Conservation (phyloP, 2,113 vertebrate species). For the Mormyrus iriodes region DNA sequence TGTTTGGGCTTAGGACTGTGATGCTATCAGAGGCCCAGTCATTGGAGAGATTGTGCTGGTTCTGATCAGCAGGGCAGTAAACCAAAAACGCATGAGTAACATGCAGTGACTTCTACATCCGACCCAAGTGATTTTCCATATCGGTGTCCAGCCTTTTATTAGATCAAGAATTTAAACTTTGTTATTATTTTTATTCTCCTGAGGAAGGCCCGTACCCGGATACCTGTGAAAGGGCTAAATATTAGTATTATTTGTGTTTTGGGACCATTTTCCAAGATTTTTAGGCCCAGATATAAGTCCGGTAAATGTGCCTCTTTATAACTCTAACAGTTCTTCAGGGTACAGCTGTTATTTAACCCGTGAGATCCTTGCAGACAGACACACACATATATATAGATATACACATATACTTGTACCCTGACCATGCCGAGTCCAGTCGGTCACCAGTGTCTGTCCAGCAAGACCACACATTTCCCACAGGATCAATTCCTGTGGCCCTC, state of each 20-base stretch:
- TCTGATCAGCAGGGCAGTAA: not conserved
- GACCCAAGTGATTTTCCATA: not conserved
- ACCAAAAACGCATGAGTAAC: not conserved
- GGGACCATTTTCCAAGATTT: not conserved
- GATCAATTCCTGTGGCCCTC: conserved; percentile 33
- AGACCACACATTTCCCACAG: conserved; percentile 24
- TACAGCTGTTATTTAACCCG: not conserved
- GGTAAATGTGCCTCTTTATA: not conserved
- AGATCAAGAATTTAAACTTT: not conserved
- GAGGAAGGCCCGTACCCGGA: not conserved
- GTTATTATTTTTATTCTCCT: not conserved
- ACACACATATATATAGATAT: not conserved
- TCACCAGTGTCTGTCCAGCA: conserved; percentile 17
- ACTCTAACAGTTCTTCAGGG: not conserved
- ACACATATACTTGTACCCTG: not conserved
- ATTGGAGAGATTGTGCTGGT: not conserved
- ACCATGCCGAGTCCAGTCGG: not conserved
- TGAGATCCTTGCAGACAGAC: not conserved
- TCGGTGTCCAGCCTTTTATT: not conserved
- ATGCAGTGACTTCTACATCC: not conserved
- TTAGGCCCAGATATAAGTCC: not conserved
- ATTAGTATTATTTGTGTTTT: not conserved
- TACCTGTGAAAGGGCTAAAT: not conserved
- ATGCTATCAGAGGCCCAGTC: not conserved
- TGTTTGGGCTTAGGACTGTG: not conserved